phyloP scores from a whole-genome alignment of 64 coral and sea anemone species.

The Montipora efflorescens region DNA sequence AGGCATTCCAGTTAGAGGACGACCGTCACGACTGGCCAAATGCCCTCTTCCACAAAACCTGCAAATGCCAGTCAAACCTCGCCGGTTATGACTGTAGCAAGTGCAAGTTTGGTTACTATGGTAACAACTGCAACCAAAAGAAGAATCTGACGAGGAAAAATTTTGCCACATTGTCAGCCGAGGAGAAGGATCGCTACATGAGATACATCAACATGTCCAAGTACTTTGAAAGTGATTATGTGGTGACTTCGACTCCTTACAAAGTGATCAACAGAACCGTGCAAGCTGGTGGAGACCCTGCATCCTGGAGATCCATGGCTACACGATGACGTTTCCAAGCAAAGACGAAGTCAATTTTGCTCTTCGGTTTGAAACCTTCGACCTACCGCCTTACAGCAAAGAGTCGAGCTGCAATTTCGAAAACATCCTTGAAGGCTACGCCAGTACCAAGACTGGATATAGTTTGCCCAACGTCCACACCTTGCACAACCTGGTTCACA shows the following conservation, averaged over 20 bases:
- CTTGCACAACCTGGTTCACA: too few species aligned
- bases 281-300: constrained; percentile 18
- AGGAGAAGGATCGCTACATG: constrained; percentile 78
- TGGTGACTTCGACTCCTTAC: neutral
- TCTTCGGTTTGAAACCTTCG: constrained; percentile 59
- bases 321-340: constrained; percentile 38
- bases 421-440: constrained; percentile 62
- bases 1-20: constrained; percentile 41
- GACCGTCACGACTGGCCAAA: constrained; percentile 72
- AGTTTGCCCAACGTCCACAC: constrained; percentile 13
- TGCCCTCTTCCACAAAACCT: constrained; percentile 63
- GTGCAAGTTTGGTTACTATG: constrained; percentile 79
- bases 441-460: constrained; percentile 54
- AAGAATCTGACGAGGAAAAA: constrained; percentile 45
- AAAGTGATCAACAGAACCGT: neutral
- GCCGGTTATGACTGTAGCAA: constrained; percentile 84
- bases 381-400: constrained; percentile 60
- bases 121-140: constrained; percentile 56
- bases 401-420: constrained; percentile 67
- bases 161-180: constrained; percentile 45
- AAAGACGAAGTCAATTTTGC: constrained; percentile 72
- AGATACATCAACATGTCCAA: constrained; percentile 60
- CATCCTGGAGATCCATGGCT: neutral
- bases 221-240: constrained; percentile 61
- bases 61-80: constrained; percentile 64